Conservation (phyloP, 2,113 vertebrate species). For the Elachura formosa region DNA sequence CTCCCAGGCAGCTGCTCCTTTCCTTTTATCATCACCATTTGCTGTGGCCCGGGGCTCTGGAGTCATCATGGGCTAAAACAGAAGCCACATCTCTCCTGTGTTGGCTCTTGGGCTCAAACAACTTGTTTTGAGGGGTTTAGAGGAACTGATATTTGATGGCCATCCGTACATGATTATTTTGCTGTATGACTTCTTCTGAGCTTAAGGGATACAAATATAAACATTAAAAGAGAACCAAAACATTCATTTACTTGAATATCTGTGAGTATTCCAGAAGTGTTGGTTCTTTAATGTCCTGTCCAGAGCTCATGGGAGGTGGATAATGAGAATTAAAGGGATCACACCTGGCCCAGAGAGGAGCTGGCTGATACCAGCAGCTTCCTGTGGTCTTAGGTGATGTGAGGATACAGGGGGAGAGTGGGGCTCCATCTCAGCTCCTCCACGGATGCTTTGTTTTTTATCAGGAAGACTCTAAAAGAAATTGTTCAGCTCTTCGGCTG, state of each 20-base stretch:
- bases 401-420: not conserved
- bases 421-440: not conserved
- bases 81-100: not conserved
- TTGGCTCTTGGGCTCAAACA: not conserved
- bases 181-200: not conserved
- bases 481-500: not conserved
- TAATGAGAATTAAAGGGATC: not conserved
- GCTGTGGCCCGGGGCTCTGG: not conserved
- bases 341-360: not conserved
- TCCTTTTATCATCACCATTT: not conserved
- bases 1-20: not conserved
- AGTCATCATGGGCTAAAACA: not conserved
- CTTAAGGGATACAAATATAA: not conserved
- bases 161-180: rapidly evolving
- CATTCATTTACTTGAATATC: not conserved
- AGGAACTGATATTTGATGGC: not conserved
- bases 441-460: not conserved
- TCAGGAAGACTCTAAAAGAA: not conserved
- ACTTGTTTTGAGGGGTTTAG: not conserved
- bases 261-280: not conserved
- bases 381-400: not conserved
- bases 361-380: not conserved
- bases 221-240: not conserved
- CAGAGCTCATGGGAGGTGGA: not conserved
- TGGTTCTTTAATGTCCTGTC: not conserved